phyloP scores from a whole-genome alignment of 2,113 vertebrate species.

The Saimiri boliviensis region DNA sequence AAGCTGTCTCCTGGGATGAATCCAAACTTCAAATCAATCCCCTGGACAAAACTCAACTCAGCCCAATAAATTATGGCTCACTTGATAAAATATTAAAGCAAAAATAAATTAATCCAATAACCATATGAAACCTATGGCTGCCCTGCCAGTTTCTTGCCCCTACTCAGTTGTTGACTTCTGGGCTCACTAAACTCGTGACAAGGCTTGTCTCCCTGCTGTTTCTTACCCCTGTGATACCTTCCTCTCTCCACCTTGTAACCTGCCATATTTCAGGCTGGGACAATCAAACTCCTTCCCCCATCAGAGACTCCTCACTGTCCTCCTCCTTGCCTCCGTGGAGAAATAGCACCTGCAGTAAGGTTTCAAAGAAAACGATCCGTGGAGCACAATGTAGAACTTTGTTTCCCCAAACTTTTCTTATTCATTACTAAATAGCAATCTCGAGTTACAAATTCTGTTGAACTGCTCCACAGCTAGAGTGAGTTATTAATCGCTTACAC shows the following conservation, averaged over 20 bases:
- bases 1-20: neutral
- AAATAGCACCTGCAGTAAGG: neutral
- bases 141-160: neutral
- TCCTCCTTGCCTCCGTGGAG: neutral
- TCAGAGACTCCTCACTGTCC: neutral
- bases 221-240: neutral
- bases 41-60: neutral
- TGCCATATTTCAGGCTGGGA: neutral
- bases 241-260: neutral
- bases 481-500: neutral
- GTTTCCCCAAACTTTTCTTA: neutral
- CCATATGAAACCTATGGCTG: neutral
- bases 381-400: neutral
- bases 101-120: neutral
- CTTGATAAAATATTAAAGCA: constrained; percentile 13
- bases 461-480: neutral
- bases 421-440: neutral
- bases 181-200: neutral
- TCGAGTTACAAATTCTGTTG: neutral
- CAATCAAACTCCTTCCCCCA: accelerated
- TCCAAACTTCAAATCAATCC: neutral
- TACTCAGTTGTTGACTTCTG: neutral
- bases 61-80: neutral
- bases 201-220: neutral
- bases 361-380: neutral